Evolutionary conservation across 2,113 vertebrate species (phyloP).

Genomic region (Hepsetus odoe): DNA sequence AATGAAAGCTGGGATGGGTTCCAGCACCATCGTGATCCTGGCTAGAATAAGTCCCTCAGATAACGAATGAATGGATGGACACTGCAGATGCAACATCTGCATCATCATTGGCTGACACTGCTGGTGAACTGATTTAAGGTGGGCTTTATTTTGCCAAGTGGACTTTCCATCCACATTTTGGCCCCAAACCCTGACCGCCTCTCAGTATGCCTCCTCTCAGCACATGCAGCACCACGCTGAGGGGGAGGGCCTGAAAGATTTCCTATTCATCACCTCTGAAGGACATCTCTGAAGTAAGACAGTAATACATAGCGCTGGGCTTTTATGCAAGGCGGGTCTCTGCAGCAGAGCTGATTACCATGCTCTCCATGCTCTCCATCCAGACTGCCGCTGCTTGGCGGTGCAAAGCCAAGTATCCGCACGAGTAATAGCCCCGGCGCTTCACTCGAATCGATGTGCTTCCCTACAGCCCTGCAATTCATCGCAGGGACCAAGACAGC

Average conservation of each 20-base stretch:
- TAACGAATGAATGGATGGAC: too few species aligned
- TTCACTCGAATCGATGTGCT: constrained; percentile 73
- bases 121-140: too few species aligned
- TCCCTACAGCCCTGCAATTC: constrained; percentile 67
- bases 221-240: not conserved
- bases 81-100: too few species aligned
- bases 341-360: constrained; percentile 68
- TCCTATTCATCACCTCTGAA: not conserved
- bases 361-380: constrained; percentile 37
- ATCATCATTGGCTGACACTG: too few species aligned
- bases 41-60: too few species aligned
- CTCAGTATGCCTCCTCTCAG: not conserved
- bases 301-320: constrained; percentile 58
- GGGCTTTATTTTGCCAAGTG: too few species aligned
- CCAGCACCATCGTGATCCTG: too few species aligned
- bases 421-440: constrained; percentile 53
- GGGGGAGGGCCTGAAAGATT: not conserved
- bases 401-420: not conserved
- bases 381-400: not conserved
- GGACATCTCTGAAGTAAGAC: not conserved
- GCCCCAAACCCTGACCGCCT: not conserved
- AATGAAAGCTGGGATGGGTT: too few species aligned
- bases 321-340: constrained; percentile 57
- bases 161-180: not conserved
- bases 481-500: constrained; percentile 63